A percentile compares a stretch with the other conserved stretches of the same genome.
Evolutionary conservation across 2,113 vertebrate species (phyloP).

Genomic region (Sorex araneus): DNA sequence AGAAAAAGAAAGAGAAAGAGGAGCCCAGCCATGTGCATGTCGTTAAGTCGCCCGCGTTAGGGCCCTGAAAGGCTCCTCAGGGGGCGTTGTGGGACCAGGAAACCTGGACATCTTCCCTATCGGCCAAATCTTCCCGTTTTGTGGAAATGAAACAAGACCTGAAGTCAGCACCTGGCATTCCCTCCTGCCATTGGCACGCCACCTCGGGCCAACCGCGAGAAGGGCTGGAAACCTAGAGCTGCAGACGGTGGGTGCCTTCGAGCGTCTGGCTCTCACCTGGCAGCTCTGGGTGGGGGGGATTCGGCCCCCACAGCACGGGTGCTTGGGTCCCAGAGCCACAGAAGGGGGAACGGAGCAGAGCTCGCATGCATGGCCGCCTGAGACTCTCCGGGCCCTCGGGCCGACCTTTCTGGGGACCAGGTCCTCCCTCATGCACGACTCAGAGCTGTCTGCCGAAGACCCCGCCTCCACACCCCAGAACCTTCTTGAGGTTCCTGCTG

Average conservation of each 20-base stretch:
- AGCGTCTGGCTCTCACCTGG: background rate
- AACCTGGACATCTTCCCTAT: slow-evolving; percentile 54
- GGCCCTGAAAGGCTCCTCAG: slow-evolving; percentile 46
- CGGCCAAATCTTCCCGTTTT: slow-evolving; percentile 47
- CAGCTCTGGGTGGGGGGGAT: too few species aligned
- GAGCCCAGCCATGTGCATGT: slow-evolving; percentile 45
- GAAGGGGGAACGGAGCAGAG: too few species aligned
- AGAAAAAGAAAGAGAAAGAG: background rate
- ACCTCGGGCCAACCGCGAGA: background rate
- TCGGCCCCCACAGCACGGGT: too few species aligned
- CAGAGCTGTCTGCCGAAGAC: background rate
- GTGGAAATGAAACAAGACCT: slow-evolving; percentile 48
- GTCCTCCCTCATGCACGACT: background rate
- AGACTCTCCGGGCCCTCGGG: background rate
- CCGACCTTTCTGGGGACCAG: background rate
- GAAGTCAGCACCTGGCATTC: background rate
- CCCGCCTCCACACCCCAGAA: too few species aligned
- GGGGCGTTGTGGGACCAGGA: slow-evolving; percentile 45
- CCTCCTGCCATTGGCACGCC: too few species aligned
- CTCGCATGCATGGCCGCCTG: too few species aligned
- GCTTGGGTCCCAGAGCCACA: too few species aligned
- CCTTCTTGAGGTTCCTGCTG: background rate
- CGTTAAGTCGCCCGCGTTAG: slow-evolving; percentile 61
- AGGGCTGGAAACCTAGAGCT: background rate
- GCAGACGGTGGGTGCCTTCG: too few species aligned